These are phyloP conservation scores for Steromphala cineraria DNA, from an alignment of 2,888 invertebrate species.

Conservation along the genomic window DNA sequence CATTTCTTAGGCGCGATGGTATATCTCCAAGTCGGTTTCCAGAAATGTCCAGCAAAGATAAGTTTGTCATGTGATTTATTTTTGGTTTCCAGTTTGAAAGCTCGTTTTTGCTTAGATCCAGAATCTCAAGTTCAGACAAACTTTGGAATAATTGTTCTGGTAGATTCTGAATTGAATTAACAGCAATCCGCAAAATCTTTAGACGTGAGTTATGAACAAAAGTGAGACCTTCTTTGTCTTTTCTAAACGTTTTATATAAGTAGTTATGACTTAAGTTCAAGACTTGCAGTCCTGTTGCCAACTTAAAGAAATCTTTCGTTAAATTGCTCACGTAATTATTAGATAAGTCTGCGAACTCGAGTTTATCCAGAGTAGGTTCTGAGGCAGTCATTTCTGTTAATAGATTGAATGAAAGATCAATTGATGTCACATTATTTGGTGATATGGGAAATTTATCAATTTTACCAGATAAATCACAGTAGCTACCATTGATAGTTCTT, in stretches of 20 bases:
- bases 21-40: constrained; percentile 23
- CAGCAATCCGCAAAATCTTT: constrained; percentile 22
- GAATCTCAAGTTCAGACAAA: not conserved
- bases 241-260: constrained; percentile 12
- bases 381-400: constrained; percentile 28
- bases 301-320: not conserved
- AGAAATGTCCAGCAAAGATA: constrained; percentile 19
- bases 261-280: constrained; percentile 29
- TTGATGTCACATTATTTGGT: constrained; percentile 20
- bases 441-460: no score
- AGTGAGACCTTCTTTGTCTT: constrained; percentile 14
- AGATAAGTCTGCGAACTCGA: constrained; percentile 26
- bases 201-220: constrained; percentile 20
- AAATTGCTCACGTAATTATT: constrained; percentile 12
- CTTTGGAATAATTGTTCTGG: constrained; percentile 25
- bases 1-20: no score
- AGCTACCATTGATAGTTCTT: no score
- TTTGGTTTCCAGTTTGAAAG: constrained; percentile 24
- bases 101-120: constrained; percentile 29
- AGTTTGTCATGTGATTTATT: constrained; percentile 14
- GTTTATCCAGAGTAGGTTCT: constrained; percentile 7
- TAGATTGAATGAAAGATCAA: constrained; percentile 24
- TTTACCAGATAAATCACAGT: no score
- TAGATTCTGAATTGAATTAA: constrained; percentile 22
- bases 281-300: not conserved